phyloP scores from a whole-genome alignment of 2,797 vertebrate species.

The Bufotes viridis region DNA sequence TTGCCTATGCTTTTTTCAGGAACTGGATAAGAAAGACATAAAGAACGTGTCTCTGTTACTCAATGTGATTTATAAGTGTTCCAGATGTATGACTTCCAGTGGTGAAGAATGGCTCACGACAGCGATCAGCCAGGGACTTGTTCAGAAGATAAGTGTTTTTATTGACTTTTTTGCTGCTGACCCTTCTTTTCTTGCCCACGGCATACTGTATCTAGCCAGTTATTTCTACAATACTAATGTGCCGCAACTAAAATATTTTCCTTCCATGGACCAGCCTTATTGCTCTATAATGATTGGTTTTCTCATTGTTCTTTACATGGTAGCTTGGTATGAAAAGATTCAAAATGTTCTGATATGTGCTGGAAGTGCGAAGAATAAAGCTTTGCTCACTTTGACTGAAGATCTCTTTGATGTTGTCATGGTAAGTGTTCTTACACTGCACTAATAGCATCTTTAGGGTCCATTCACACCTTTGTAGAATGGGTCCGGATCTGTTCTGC shows the following conservation, averaged over 20 bases:
- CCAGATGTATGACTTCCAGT: conserved; percentile 76
- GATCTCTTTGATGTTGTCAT: conserved; percentile 88
- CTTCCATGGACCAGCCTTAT: background rate
- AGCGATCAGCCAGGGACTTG: conserved; percentile 82
- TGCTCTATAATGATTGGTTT: background rate
- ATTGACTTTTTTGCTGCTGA: background rate
- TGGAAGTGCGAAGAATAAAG: conserved; percentile 77
- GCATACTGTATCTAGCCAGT: background rate
- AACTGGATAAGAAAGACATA: conserved; percentile 78
- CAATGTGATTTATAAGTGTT: conserved; percentile 80
- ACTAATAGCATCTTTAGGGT: background rate
- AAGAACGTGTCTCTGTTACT: conserved; percentile 77
- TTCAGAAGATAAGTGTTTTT: conserved; percentile 90
- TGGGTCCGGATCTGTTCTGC: no score
- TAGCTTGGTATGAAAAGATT: conserved; percentile 90
- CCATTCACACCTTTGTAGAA: no score
- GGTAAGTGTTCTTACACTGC: conserved; percentile 73
- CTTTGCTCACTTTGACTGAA: conserved; percentile 80
- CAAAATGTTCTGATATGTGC: conserved; percentile 78
- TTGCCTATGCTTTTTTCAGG: conserved; percentile 73
- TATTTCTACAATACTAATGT: background rate
- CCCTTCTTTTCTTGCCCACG: background rate
- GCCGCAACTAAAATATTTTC: background rate
- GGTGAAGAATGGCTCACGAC: conserved; percentile 77
- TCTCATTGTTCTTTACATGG: conserved; percentile 80